Evolutionary conservation across 2,888 invertebrate species (phyloP), one percentile per base, ranked within the genome.

Genomic region (Exephanes ischioxanthus): DNA sequence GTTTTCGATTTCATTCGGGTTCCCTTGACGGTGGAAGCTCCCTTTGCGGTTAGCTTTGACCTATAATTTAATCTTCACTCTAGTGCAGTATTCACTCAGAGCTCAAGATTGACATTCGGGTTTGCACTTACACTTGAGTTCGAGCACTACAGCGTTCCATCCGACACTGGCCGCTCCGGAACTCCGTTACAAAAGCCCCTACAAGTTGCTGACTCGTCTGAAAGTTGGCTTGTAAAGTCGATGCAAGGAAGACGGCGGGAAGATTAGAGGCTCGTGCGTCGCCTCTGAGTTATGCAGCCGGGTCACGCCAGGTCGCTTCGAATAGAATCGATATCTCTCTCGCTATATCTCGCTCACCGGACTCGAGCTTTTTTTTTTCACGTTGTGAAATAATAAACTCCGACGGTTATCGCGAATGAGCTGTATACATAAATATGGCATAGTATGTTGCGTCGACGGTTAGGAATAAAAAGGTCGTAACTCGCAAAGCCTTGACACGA

Each of bases 261-360:
- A 88, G 89, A 91, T 91, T 90, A 89, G 86, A 72, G 26, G 81
- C 83, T 84, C 83, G 70, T 41, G 72, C 70, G 86, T 89, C 85
- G 87, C 81, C 22, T 72, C 86, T 87, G 89, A 91, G 90, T 92
- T 91, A 90, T 91, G 88, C 86, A 89, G 90, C 70, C 90, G 88
- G 91, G 91, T 92, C 92, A 92, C 91, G 90, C 83, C 88, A 91
- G 92, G 91, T 91, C 90, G 89, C 82, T 70, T 89, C 89, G 89
- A 90, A 88, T 87, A 89, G 85, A 92, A 92, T 92, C 92, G 90
- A 92, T 92, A 92, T 91, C 87, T 88, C 55, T 73, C 77, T 70
- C 55, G 58, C 76, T 71, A 72, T 75, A 41, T 80, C 70, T 70
- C 71, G 37, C 76, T 45, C 63, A 19, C 70, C 51, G 30, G 30